Conservation (phyloP, 2,113 vertebrate genomes). For the Phycodurus eques region DNA sequence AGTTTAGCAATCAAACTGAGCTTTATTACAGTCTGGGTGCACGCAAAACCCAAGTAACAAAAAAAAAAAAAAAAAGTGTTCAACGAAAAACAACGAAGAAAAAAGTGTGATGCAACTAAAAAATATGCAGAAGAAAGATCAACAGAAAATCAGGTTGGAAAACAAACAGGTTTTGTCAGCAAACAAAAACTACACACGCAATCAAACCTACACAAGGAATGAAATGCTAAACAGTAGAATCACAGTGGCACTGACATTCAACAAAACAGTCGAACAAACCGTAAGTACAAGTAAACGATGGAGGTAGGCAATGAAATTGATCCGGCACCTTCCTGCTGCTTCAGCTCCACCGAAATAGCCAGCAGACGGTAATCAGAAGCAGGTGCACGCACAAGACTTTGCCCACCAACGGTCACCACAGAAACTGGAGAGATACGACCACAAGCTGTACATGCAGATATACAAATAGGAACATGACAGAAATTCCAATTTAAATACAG, state of each 20-base stretch:
- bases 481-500: neutral
- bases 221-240: neutral
- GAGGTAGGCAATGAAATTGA: neutral
- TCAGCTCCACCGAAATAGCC: neutral
- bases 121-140: too few relatives aligned
- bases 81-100: too few relatives aligned
- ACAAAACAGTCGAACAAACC: neutral
- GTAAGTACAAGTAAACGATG: neutral
- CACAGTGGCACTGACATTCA: neutral
- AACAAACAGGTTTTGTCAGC: too few relatives aligned
- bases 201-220: too few relatives aligned
- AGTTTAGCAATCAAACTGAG: too few relatives aligned
- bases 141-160: too few relatives aligned
- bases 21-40: too few relatives aligned
- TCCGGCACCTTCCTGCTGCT: neutral
- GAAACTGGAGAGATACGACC: neutral
- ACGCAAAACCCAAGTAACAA: too few relatives aligned
- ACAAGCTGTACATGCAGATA: neutral
- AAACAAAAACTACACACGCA: too few relatives aligned
- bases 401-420: neutral
- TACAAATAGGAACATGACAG: neutral
- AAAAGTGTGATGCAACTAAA: too few relatives aligned
- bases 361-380: neutral
- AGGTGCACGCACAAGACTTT: neutral
- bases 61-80: too few relatives aligned